Percentiles rank a stretch among this genome's conserved stretches.
Conservation (phyloP, 2,797 vertebrate species). For the Lophotriccus pileatus region DNA sequence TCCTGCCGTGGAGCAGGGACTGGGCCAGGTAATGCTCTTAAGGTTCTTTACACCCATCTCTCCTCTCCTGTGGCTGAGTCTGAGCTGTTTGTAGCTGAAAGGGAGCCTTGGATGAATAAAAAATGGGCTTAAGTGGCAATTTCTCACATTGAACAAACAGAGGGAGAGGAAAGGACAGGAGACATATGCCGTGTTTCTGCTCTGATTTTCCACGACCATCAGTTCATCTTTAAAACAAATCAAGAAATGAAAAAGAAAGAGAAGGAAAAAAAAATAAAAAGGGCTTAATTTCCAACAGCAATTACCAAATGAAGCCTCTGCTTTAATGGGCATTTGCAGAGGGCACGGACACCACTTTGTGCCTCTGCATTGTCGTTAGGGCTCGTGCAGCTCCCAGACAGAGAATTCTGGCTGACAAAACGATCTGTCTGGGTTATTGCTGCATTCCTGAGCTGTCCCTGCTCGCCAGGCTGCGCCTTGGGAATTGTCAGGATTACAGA, state of each 20-base stretch:
- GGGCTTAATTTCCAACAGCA: constrained; percentile 11
- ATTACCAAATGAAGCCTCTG: neutral
- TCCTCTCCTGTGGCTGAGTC: neutral
- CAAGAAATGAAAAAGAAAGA: neutral
- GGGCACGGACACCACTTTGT: constrained; percentile 24
- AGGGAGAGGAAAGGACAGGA: neutral
- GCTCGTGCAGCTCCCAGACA: constrained; percentile 1
- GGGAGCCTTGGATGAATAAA: neutral
- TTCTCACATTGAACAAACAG: constrained; percentile 16
- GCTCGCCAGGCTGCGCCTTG: neutral
- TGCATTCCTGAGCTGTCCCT: neutral
- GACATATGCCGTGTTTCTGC: neutral
- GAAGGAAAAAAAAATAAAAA: neutral
- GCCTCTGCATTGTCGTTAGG: constrained; percentile 36
- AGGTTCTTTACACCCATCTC: neutral
- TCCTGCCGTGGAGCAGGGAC: neutral
- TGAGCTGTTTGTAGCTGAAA: neutral
- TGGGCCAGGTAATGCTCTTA: constrained; percentile 16
- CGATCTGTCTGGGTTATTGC: constrained; percentile 12
- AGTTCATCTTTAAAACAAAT: neutral
- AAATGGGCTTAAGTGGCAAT: neutral
- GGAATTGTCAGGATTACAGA: constrained; percentile 46
- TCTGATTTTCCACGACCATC: constrained; percentile 15
- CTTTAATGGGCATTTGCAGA: constrained; percentile 34
- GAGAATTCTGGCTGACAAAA: constrained; percentile 56